Conservation (phyloP, 2,888 invertebrate genomes). For the Cosmia trapezina region DNA sequence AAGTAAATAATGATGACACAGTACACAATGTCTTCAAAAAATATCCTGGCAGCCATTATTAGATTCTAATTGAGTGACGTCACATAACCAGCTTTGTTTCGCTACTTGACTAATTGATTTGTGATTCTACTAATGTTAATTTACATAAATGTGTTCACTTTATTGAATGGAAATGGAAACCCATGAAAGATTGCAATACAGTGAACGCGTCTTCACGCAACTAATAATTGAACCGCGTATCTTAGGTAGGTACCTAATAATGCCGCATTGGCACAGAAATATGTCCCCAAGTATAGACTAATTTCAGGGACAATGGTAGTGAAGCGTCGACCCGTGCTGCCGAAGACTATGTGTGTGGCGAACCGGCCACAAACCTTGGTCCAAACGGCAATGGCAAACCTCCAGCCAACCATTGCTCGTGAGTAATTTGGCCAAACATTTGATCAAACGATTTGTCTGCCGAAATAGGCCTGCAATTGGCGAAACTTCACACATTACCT, state of each 20-base stretch:
- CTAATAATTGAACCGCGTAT: conserved; percentile 18
- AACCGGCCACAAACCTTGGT: conserved; percentile 64
- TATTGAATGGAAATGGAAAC: conserved; percentile 28
- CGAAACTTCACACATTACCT: conserved; percentile 30
- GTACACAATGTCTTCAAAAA: conserved; percentile 15
- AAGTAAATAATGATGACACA: conserved; percentile 36
- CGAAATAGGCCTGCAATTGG: conserved; percentile 33
- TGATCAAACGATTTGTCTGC: conserved; percentile 59
- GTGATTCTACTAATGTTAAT: conserved; percentile 42
- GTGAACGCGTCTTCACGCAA: conserved; percentile 17
- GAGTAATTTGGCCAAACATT: conserved; percentile 75
- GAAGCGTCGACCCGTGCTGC: conserved; percentile 87
- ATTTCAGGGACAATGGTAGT: conserved; percentile 89
- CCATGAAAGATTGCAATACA: conserved; percentile 4
- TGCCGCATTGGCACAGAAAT: conserved; percentile 40
- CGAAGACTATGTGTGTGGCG: conserved; percentile 83
- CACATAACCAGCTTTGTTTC: conserved; percentile 50
- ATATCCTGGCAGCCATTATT: conserved; percentile 39
- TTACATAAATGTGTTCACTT: conserved; percentile 28
- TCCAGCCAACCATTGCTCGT: conserved; percentile 87
- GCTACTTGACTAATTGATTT: conserved; percentile 57
- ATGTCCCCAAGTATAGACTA: conserved; percentile 69
- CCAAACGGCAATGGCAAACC: conserved; percentile 84
- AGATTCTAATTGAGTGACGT: conserved; percentile 58
- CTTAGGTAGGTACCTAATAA: conserved; percentile 15